Base-by-base conservation (phyloP, 2,797 vertebrate species). In the Schizopygopsis malacanthus region DNA sequence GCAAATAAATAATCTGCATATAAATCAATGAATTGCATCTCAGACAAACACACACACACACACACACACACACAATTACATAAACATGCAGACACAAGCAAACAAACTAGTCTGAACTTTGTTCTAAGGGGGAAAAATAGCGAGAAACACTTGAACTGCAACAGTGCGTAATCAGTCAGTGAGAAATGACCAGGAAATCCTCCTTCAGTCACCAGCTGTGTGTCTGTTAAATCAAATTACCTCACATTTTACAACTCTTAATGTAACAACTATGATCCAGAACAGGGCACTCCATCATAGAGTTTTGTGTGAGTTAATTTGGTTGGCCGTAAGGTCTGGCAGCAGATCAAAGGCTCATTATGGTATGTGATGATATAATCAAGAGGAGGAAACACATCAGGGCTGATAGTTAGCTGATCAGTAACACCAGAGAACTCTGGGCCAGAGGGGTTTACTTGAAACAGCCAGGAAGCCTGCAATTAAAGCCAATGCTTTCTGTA, bases 331-430 rank as follows among this genome's bases (percentile, higher is more conserved):
- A 80, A 72, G 83, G 47, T 79, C 61, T 72, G 63, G 83, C 13
- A 4, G 54, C 50, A 80, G 33, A 84, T 78, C 61, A 88, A 78
- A 78, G n/a, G 18, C 25, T 72, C 9, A 13, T 67, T 81, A 70
- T 78, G 70, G 43, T 20, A 67, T 71, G 73, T 76, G 50, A 89
- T 50, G 56, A 77, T 82, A 56, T 83, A 73, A 87, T 79, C 54
- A 83, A 73, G 33, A 25, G 9, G 52, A 85, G 47, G 73, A 82
- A 87, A 63, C 83, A 69, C 77, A 79, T 59, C 79, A 79, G 78
- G 56, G 69, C 67, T 69, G 80, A 82, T 25, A 18, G 70, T 85
- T 76, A 52, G 52, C 59, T 50, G 43, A 67, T 69, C 67, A 28
- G 73, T 15, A 61, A 79, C 54, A 45, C 69, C 56, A 50, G 78